Evolutionary conservation across 2,888 invertebrate genomes (phyloP), one percentile per base, ranked within the genome.

Genomic region (Cheilosia urbana): DNA sequence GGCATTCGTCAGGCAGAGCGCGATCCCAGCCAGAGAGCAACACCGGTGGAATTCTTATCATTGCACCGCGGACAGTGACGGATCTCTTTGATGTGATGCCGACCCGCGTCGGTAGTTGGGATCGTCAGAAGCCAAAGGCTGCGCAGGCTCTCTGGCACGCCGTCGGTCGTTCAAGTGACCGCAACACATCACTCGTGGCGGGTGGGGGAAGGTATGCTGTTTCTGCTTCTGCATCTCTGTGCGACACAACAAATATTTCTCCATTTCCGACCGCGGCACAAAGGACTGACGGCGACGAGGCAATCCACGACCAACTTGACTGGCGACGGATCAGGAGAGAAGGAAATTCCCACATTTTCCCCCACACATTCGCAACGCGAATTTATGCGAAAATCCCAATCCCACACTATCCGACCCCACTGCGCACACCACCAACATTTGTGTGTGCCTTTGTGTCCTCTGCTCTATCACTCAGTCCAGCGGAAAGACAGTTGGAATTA

Each of bases 331-430:
- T 72, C 77, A 72, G 57, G 72, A 77, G 60, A 55, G 45, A 77
- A 85, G 76, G 76, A 85, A 85, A 72, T 85, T 85, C 85, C 76
- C 85, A 81, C 85, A 85, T 85, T 85, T 81, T 85, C 84, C 75
- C 75, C 58, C 69, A 72, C 60, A 60, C 71, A 71, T 55, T 79
- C 84, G 37, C 82, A 47, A 11, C 27, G 60, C 49, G 79, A 80
- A 71, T 80, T 80, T 71, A 76, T 72, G 81, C 81, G 85, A 81
- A 85, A 81, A 66, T 62, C 81, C 49, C 47, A 80, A 60, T 65
- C 80, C 58, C 71, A 77, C 85, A 85, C 80, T 71, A 9, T 47
- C 63, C 40, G 68, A 58, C 60, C 60, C 53, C 66, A 37, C 37
- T 37, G 37, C 37, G 13, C 37, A 13, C 37, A 13, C 13, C 4